Evolutionary conservation across 2,113 vertebrate genomes (phyloP), one percentile per base, ranked within the genome.

Genomic region (Dipodomys stephensi): DNA sequence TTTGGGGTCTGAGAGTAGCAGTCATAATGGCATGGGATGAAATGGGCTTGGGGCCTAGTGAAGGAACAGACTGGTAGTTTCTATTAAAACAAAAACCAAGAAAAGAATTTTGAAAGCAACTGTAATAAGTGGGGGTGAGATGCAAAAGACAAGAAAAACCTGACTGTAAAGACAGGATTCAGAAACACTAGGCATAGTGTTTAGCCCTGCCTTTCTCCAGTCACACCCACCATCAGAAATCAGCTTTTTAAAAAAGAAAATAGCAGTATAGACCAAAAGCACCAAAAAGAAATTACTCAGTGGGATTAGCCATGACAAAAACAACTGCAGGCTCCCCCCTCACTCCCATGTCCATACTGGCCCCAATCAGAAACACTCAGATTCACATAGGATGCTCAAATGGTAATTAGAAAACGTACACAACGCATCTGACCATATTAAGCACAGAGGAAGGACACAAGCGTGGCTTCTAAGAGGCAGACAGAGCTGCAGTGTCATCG

Each of bases 351-450:
- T 68, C 78, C 28, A 23, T 25, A 74, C 76, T 39, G 71, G 83
- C 57, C 69, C 64, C 49, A 79, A 62, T 30, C 83, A 81, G 76
- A 96, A 90, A 84, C 72, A 65, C 39, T 9, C 30, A 82, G n/a
- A 78, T 39, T 88, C 78, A 88, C 62, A 30, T 8, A n/a, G 84
- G 35, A 53, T 78, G 35, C 44, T 69, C 72, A 73, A 86, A 78
- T 53, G n/a, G 65, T 22, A 74, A 88, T 25, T 85, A 69, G 13
- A 73, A 71, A 71, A 39, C 79, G 77, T 67, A 84, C 81, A 53
- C 19, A 2, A 35, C 65, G 46, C 60, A 78, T 85, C 69, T n/a
- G 27, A 80, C 67, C 20, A 19, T 44, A 62, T 53, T 19, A 65
- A 57, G 77, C 85, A 74, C 10, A 76, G 28, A 81, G 20, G 90